A percentile compares a stretch with the other conserved stretches of the same genome.
Conservation (phyloP, 1,140 invertebrate genomes). For the Cotesia chilonis region DNA sequence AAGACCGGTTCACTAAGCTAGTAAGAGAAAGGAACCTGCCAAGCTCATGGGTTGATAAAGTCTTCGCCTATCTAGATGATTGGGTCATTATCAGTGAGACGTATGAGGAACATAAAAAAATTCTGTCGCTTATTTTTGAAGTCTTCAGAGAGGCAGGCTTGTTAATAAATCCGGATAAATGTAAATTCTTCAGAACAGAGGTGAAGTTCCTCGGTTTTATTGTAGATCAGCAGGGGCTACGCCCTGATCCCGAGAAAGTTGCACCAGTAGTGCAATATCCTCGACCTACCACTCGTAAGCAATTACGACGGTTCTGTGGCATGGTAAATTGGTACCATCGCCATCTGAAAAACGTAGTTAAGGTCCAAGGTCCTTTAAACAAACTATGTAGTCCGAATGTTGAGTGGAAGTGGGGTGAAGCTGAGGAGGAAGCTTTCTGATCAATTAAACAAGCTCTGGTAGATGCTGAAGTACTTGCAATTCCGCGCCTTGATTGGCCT, state of each 20-base stretch:
- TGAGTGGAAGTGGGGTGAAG: conserved; percentile 32
- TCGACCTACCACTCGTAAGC: conserved; percentile 10
- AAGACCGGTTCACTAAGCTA: too few species aligned
- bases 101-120: conserved; percentile 13
- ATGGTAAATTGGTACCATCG: conserved; percentile 26
- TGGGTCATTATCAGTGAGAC: conserved; percentile 11
- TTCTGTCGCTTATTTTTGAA: conserved; percentile 2
- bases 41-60: neutral
- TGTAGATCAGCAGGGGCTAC: neutral
- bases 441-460: conserved; percentile 24
- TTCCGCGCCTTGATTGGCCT: conserved; percentile 7
- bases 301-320: conserved; percentile 11
- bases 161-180: conserved; percentile 11
- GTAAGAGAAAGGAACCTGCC: too few species aligned
- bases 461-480: conserved; percentile 14
- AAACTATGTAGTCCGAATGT: conserved; percentile 30
- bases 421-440: conserved; percentile 19
- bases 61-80: conserved; percentile 23
- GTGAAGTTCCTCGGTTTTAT: conserved; percentile 21
- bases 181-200: neutral
- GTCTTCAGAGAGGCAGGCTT: conserved; percentile 3
- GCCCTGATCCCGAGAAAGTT: conserved; percentile 9
- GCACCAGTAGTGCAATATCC: neutral
- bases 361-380: conserved; percentile 32
- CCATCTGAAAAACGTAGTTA: conserved; percentile 15